These are phyloP conservation scores for Thera obeliscata DNA, from an alignment of 2,888 invertebrate genomes.

Conservation along the genomic window DNA sequence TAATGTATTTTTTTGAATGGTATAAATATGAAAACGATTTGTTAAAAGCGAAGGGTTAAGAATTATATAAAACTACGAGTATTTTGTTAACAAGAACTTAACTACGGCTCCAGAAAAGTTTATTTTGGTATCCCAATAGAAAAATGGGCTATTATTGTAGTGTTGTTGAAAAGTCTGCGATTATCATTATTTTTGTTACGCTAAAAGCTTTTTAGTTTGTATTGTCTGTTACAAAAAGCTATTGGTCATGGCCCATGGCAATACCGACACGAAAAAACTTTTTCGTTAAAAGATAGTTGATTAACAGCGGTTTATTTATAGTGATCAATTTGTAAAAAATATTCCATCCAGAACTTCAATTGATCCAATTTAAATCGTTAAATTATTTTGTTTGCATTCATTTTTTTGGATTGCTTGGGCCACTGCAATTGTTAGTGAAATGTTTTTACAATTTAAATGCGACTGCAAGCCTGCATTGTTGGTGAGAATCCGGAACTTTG, in stretches of 20 bases:
- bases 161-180: too few relatives aligned
- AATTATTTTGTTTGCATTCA: conserved; percentile 18
- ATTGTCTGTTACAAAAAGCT: too few relatives aligned
- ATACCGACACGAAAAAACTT: not conserved
- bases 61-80: too few relatives aligned
- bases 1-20: too few relatives aligned
- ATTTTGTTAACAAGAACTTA: too few relatives aligned
- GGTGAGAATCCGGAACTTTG: conserved; percentile 20
- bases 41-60: too few relatives aligned
- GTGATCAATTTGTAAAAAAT: conserved; percentile 6
- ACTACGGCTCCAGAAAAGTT: not conserved
- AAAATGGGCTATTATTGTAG: too few relatives aligned
- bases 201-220: too few relatives aligned
- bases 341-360: conserved; percentile 1
- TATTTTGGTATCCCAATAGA: not conserved
- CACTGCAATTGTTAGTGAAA: conserved; percentile 16
- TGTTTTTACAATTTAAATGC: conserved; percentile 29
- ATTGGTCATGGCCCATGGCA: not conserved
- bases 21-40: too few relatives aligned
- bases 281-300: not conserved
- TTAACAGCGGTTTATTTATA: not conserved
- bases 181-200: too few relatives aligned
- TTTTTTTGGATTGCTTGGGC: conserved; percentile 17
- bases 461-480: conserved; percentile 23
- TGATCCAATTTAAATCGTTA: conserved; percentile 13